Conservation (phyloP, 2,113 vertebrate species). For the Spizaetus ornatus region DNA sequence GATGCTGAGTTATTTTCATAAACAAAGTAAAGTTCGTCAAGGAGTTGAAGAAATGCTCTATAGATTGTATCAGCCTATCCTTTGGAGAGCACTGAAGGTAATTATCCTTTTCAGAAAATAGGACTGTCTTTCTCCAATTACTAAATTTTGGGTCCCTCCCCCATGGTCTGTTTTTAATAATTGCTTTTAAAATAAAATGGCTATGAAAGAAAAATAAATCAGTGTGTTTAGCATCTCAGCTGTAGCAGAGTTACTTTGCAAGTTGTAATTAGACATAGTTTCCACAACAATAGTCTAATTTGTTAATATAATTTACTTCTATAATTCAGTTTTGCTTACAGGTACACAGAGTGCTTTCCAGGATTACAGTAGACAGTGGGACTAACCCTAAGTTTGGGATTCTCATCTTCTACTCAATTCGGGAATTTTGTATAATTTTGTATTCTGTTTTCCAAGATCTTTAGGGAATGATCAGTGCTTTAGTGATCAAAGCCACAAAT, state of each 20-base stretch:
- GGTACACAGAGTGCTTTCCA: neutral
- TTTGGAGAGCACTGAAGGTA: constrained; percentile 93
- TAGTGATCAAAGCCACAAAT: neutral
- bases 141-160: neutral
- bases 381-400: neutral
- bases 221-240: neutral
- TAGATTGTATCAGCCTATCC: constrained; percentile 87
- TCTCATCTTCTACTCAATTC: neutral
- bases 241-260: neutral
- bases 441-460: neutral
- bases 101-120: neutral
- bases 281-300: neutral
- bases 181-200: neutral
- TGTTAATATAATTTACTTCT: neutral
- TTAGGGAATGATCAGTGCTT: neutral
- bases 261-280: neutral
- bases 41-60: constrained; percentile 89
- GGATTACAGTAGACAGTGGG: neutral
- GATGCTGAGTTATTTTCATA: constrained; percentile 89
- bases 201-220: neutral
- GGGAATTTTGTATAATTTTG: neutral
- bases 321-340: neutral
- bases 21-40: constrained; percentile 80
- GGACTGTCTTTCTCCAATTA: neutral
- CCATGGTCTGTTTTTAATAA: neutral